Conservation (phyloP, 2,888 invertebrate species). For the Eumacrocentrus americanus region DNA sequence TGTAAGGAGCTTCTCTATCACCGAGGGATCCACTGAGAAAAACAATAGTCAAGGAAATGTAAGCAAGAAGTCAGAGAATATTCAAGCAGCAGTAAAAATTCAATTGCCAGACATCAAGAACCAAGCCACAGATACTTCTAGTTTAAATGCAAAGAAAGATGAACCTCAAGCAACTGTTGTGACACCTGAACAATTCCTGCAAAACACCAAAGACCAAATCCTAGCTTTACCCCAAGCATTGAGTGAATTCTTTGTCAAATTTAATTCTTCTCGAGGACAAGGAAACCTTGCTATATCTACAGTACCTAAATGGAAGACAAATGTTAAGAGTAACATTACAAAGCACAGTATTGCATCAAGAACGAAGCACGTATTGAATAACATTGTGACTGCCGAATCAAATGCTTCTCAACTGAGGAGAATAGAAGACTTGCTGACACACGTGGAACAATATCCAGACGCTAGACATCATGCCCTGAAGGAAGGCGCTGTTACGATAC, state of each 20-base stretch:
- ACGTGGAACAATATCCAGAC: constrained; percentile 77
- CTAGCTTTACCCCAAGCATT: constrained; percentile 60
- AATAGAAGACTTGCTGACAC: constrained; percentile 73
- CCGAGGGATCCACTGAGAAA: constrained; percentile 33
- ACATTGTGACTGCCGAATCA: constrained; percentile 67
- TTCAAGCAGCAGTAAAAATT: constrained; percentile 24
- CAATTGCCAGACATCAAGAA: constrained; percentile 21
- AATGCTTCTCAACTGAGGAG: constrained; percentile 67
- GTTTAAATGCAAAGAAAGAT: constrained; percentile 5
- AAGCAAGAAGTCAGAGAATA: constrained; percentile 27
- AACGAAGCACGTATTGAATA: constrained; percentile 71
- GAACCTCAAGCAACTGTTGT: constrained; percentile 25
- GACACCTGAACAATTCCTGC: constrained; percentile 21
- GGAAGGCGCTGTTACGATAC: constrained; percentile 73
- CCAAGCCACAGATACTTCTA: neutral
- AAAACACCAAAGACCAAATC: constrained; percentile 34
- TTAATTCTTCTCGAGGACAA: constrained; percentile 47
- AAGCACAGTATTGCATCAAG: constrained; percentile 70
- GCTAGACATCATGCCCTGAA: constrained; percentile 76
- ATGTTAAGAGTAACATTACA: constrained; percentile 49
- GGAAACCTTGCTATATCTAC: constrained; percentile 42
- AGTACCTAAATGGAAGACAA: constrained; percentile 64
- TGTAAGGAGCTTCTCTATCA: constrained; percentile 42
- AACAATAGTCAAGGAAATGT: constrained; percentile 10
- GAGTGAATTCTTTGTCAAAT: constrained; percentile 58